Evolutionary conservation across 1,140 invertebrate genomes (phyloP), one percentile per base, ranked within the genome.

Genomic region (Drosophila chauvacae): DNA sequence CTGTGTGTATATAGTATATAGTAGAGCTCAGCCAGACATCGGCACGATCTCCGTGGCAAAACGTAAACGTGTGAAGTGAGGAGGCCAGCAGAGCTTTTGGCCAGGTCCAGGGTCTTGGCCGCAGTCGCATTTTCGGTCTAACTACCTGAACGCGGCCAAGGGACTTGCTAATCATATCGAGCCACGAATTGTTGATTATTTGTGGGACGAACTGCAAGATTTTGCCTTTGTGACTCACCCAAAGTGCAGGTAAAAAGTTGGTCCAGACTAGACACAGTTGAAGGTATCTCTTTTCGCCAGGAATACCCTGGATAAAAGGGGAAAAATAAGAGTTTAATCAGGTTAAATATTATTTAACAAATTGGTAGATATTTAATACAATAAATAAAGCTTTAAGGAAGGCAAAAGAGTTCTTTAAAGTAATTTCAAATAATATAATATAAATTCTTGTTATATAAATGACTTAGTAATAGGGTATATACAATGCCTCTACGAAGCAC

Each of bases 161-260:
- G 44, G 53, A 80, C 73, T 84, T 81, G 84, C 84, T 87, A 88
- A 87, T 88, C 84, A 87, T 87, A 87, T 88, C 81, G 77, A 71
- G 77, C 85, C 77, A 66, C 77, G 82, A 84, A 83, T 77, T 84
- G 77, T 69, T 72, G 83, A 80, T 82, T 51, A 74, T 80, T 80
- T 80, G 42, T 20, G 18, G 42, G 18, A 11, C 42, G 9, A 80
- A 69, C 62, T 80, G 62, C 60, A 63, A 81, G 80, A 81, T 53
- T 60, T 66, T 37, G 35, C 35, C 6, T 37, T 37, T 37, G 11
- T 88, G 84, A 88, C 45, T 88, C 84, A 88, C 37, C 41, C 37
- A n/a, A 56, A 56, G 51, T 73, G 77, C 81, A 85, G 81, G 81
- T 84, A 85, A 35, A 23, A 23, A 53, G 57, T 55, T 57, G 45